Evolutionary conservation across 2,888 invertebrate species (phyloP).

Genomic region (Apodemia duryi): DNA sequence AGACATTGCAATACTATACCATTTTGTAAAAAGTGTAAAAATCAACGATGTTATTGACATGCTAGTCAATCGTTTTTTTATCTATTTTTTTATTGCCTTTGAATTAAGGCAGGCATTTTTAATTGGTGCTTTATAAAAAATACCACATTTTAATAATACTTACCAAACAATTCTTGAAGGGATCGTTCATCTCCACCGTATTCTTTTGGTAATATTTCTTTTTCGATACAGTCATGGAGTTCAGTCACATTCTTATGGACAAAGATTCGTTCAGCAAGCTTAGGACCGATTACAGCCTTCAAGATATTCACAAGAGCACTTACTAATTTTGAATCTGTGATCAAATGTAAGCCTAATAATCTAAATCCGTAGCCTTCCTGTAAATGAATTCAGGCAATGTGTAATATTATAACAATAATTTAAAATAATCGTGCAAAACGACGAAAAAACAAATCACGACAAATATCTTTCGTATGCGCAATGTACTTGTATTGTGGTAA

Average conservation of each 20-base stretch:
- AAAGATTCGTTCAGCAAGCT: conserved; percentile 42
- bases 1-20: too few relatives aligned
- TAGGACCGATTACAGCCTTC: conserved; percentile 45
- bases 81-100: too few relatives aligned
- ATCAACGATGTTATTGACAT: too few relatives aligned
- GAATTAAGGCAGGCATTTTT: too few relatives aligned
- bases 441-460: too few relatives aligned
- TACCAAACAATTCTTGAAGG: conserved; percentile 11
- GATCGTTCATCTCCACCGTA: conserved; percentile 40
- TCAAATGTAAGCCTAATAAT: conserved; percentile 46
- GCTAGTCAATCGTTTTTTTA: too few relatives aligned
- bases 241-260: conserved; percentile 37
- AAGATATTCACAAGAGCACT: conserved; percentile 40
- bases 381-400: conserved; percentile 17
- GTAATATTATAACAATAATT: too few relatives aligned
- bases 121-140: too few relatives aligned
- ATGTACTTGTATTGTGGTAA: too few relatives aligned
- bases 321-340: conserved; percentile 45
- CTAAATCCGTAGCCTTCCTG: conserved; percentile 47
- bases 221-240: conserved; percentile 35
- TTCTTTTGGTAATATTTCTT: conserved; percentile 41
- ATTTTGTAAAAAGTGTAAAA: too few relatives aligned
- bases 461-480: too few relatives aligned
- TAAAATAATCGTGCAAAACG: too few relatives aligned
- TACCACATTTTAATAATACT: neutral